Evolutionary conservation across 2,113 vertebrate species (phyloP).

Genomic region (Xiphorhynchus elegans): DNA sequence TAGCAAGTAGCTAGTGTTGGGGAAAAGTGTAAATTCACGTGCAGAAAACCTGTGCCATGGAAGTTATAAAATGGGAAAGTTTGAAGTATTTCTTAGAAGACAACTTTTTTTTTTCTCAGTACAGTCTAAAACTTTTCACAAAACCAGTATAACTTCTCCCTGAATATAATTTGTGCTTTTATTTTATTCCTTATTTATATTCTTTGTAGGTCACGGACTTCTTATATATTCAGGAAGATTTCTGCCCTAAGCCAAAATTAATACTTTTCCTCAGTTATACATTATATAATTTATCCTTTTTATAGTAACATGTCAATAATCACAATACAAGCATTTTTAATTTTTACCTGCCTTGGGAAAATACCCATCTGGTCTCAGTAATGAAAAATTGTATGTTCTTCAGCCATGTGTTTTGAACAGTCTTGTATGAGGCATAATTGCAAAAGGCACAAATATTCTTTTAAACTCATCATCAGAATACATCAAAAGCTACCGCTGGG

Average conservation of each 20-base stretch:
- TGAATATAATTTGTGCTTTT: not conserved
- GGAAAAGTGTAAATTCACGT: not conserved
- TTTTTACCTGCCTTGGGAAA: not conserved
- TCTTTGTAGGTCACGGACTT: not conserved
- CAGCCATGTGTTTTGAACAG: not conserved
- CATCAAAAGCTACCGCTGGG: not conserved
- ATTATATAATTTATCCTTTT: not conserved
- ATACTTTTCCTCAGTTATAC: not conserved
- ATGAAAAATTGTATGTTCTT: not conserved
- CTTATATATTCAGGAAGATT: not conserved
- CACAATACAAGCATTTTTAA: not conserved
- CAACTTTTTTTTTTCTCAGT: not conserved
- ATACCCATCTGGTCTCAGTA: not conserved
- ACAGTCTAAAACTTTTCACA: not conserved
- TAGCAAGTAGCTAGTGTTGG: not conserved
- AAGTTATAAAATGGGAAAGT: not conserved
- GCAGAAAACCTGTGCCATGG: not conserved
- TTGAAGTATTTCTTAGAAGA: not conserved
- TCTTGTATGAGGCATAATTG: not conserved
- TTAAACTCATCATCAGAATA: not conserved
- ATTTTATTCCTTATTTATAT: not conserved
- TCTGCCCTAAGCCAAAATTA: not conserved
- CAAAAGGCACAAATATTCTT: not conserved
- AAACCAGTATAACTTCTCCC: not conserved
- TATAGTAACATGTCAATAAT: not conserved